Evolutionary conservation across 2,113 vertebrate species (phyloP).

Genomic region (Uria lomvia): DNA sequence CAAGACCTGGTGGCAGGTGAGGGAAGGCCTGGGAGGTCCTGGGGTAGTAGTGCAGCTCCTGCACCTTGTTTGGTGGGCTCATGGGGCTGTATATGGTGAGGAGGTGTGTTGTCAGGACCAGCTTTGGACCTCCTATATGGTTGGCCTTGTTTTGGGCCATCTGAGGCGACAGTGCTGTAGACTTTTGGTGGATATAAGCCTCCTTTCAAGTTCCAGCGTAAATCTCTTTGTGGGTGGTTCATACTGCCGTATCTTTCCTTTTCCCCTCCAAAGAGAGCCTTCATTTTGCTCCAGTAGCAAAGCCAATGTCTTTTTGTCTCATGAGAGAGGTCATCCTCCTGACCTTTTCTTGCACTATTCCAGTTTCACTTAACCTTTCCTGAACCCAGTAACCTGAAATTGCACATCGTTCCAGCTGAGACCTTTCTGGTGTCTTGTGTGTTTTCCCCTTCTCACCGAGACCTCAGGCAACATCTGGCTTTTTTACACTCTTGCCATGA

Average conservation of each 20-base stretch:
- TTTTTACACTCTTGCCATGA: not conserved
- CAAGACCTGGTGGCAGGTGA: not conserved
- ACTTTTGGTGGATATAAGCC: not conserved
- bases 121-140: not conserved
- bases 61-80: not conserved
- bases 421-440: not conserved
- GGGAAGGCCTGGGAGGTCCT: not conserved
- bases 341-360: not conserved
- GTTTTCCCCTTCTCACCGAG: not conserved
- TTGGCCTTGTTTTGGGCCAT: not conserved
- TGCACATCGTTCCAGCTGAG: not conserved
- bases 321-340: not conserved
- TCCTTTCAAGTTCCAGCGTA: not conserved
- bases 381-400: slow-evolving; percentile 20
- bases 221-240: not conserved
- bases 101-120: not conserved
- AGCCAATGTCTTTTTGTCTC: not conserved
- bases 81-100: not conserved
- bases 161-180: not conserved
- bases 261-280: not conserved
- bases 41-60: not conserved
- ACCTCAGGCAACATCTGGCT: not conserved
- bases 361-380: slow-evolving; percentile 10
- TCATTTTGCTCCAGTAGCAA: not conserved
- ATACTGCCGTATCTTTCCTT: not conserved